Evolutionary conservation across 2,888 invertebrate genomes (phyloP).

Genomic region (Ophraella communa): DNA sequence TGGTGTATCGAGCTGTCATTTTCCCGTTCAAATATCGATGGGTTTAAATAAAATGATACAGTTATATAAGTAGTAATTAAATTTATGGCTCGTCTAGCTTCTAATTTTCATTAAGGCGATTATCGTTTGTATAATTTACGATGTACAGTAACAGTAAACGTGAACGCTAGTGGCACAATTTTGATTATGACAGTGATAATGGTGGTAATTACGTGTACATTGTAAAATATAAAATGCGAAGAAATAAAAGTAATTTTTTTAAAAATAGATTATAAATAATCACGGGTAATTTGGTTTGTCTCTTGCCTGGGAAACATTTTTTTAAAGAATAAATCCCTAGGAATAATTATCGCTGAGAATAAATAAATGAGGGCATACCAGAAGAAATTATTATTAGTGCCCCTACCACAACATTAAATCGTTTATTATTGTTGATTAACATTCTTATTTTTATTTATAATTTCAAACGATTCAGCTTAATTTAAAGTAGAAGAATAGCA

Average conservation of each 20-base stretch:
- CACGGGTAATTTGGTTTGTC: no score
- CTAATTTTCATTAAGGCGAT: slow-evolving; percentile 42
- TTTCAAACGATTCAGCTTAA: no score
- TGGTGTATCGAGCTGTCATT: no score
- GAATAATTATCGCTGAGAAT: no score
- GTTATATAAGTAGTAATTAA: slow-evolving; percentile 43
- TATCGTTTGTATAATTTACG: slow-evolving; percentile 25
- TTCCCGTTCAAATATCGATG: neutral
- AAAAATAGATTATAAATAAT: no score
- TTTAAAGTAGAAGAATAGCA: neutral
- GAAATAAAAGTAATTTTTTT: neutral
- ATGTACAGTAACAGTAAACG: slow-evolving; percentile 3
- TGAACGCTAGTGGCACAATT: neutral
- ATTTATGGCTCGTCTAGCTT: slow-evolving; percentile 43
- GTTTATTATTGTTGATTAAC: no score
- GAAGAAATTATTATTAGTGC: no score
- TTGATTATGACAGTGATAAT: neutral
- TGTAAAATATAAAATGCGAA: neutral
- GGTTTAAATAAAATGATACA: slow-evolving; percentile 1
- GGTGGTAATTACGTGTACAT: neutral
- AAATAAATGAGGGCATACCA: no score
- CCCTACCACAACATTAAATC: no score
- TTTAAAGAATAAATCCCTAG: no score
- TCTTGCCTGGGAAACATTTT: no score
- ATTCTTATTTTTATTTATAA: no score